These are phyloP conservation scores for Muntiacus muntjak DNA, from an alignment of 2,113 vertebrate species.

Conservation along the genomic window DNA sequence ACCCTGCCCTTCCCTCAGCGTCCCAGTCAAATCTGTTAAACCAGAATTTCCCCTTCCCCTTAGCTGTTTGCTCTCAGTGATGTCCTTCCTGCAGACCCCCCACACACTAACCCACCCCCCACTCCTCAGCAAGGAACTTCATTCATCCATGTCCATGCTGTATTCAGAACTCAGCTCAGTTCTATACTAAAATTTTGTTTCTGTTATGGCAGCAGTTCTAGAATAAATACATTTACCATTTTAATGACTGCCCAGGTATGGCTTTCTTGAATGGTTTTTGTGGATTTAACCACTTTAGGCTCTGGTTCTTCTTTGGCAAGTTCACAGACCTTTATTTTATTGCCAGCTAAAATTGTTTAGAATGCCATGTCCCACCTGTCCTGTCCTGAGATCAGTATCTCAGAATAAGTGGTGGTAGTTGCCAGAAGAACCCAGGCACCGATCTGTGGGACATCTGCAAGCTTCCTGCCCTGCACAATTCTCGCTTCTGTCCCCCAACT, in stretches of 20 bases:
- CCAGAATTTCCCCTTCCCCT: background rate
- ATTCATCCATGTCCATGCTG: background rate
- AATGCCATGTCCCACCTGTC: background rate
- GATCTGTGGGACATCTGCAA: background rate
- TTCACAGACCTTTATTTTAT: background rate
- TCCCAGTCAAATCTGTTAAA: background rate
- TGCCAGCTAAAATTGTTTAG: background rate
- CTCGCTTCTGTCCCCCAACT: accelerated
- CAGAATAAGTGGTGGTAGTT: background rate
- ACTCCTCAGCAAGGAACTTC: background rate
- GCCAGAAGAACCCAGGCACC: background rate
- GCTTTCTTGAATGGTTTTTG: background rate
- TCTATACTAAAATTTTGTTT: background rate
- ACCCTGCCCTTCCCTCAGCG: background rate
- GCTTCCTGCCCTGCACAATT: background rate
- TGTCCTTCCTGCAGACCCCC: background rate
- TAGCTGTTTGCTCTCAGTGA: background rate
- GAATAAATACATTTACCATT: background rate
- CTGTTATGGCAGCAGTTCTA: background rate
- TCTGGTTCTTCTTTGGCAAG: background rate
- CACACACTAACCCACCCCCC: no score
- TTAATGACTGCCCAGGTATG: background rate
- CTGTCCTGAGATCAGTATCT: background rate
- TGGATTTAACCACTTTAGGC: background rate
- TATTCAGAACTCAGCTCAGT: background rate